A percentile compares a stretch with the other conserved stretches of the same genome.
These are phyloP conservation scores for Chydorus sphaericus DNA, from an alignment of 2,888 invertebrate species.

Conservation along the genomic window DNA sequence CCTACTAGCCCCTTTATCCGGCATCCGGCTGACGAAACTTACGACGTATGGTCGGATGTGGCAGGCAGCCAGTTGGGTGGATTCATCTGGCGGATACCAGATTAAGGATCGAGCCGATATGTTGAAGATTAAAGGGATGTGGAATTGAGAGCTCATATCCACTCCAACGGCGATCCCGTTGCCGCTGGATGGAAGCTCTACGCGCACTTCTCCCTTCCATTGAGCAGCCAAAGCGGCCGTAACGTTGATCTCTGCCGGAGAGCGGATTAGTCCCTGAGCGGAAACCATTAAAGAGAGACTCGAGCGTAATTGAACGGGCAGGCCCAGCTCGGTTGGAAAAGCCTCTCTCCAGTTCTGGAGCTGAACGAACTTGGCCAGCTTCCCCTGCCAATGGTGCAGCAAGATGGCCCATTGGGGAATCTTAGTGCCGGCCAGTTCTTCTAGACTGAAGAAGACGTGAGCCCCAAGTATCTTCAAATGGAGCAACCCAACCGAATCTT, in stretches of 20 bases:
- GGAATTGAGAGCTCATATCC: background rate
- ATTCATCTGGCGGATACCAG: background rate
- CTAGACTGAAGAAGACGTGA: background rate
- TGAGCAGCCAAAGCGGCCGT: background rate
- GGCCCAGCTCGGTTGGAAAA: background rate
- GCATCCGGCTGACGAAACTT: background rate
- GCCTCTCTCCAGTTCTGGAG: background rate
- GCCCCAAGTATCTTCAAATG: background rate
- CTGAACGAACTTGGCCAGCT: background rate
- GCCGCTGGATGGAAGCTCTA: background rate
- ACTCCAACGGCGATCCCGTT: background rate
- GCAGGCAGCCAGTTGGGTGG: background rate
- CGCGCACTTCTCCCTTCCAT: background rate
- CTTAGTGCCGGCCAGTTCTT: background rate
- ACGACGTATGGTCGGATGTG: conserved; percentile 2
- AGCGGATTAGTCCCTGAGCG: background rate
- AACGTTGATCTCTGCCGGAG: background rate
- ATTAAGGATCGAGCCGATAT: background rate
- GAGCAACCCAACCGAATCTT: background rate
- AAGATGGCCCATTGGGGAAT: too few relatives aligned
- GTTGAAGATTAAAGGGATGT: background rate
- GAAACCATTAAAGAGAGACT: background rate
- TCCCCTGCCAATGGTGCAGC: too few relatives aligned
- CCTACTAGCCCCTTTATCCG: too few relatives aligned
- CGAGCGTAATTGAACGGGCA: background rate